Base-by-base conservation (phyloP, 2,113 vertebrate species). In the Xiphorhynchus elegans region DNA sequence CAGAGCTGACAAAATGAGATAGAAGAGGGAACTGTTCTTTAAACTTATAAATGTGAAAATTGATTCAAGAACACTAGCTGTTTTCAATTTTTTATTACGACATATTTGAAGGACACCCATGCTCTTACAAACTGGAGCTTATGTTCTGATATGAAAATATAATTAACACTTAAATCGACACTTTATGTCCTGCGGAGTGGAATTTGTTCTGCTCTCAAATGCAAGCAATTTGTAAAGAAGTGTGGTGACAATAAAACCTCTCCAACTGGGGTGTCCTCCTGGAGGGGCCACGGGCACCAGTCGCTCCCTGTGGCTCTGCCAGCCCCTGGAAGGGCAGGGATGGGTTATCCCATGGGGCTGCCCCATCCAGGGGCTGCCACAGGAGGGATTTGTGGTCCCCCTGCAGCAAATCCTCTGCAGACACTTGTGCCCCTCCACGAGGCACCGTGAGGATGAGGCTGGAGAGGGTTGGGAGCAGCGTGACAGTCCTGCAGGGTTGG, bases 11-110 rank as follows among this genome's bases (percentile, higher is more conserved):
- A 93, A 89, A 81, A 95, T 40, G 39, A 92, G n/a, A 89, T 39
- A 93, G 94, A 84, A 93, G 88, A 79, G 80, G 69, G 94, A 96
- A 95, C 84, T 82, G 89, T 84, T 89, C 96, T 95, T 94, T 96
- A 92, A 76, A 96, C 96, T 84, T 78, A 59, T 79, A 96, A 97
- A 98, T 53, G 97, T 98, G 97, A 95, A 97, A 98, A 98, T 96
- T 95, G 97, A 96, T 95, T 97, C 90, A 79, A 97, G 96, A 96
- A 95, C 49, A 77, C 97, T 96, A 62, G 96, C 96, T 97, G 96
- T 92, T 98, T 97, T 92, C 97, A 96, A 77, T 96, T 96, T 96
- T 95, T 89, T 91, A 93, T 97, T 93, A 90, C 87, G 52, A 62
- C n/a, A 23, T 95, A 89, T 89, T 96, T 95, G 91, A 87, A 96